phyloP scores from a whole-genome alignment of 1,140 invertebrate genomes.

The Ctenoplectra terminalis region DNA sequence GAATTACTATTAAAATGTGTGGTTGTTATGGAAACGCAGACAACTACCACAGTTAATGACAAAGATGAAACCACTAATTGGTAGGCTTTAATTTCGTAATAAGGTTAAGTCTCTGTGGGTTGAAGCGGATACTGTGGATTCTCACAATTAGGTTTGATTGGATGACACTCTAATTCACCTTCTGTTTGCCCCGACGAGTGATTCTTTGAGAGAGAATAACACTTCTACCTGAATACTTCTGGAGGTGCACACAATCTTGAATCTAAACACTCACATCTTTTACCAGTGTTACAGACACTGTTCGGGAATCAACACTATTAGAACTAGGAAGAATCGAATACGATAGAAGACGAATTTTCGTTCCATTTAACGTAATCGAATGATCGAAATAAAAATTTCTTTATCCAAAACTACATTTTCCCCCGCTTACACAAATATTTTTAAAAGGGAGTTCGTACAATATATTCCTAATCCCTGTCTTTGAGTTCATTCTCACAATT shows the following conservation, averaged over 20 bases:
- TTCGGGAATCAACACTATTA: not conserved
- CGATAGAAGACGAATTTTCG: not conserved
- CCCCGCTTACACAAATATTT: too few species aligned
- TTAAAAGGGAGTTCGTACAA: not conserved
- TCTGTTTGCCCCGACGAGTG: not conserved
- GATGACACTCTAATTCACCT: conserved; percentile 19
- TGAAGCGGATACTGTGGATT: not conserved
- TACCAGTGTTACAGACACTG: not conserved
- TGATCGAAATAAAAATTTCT: too few species aligned
- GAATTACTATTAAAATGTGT: too few species aligned
- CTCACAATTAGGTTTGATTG: conserved; percentile 30
- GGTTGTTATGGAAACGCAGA: not conserved
- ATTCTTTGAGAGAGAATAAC: conserved; percentile 1
- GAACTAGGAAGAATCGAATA: not conserved
- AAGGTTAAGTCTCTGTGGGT: not conserved
- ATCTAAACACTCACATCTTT: conserved; percentile 20
- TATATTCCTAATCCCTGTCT: not conserved
- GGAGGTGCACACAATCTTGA: not conserved
- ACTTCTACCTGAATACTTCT: not conserved
- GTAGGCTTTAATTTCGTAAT: not conserved
- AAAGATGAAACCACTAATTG: not conserved
- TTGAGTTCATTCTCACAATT: not conserved
- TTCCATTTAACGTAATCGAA: not conserved
- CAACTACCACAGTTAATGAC: not conserved
- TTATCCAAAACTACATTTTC: too few species aligned